phyloP scores from a whole-genome alignment of 1,140 invertebrate species.

The Diabrotica undecimpunctata region DNA sequence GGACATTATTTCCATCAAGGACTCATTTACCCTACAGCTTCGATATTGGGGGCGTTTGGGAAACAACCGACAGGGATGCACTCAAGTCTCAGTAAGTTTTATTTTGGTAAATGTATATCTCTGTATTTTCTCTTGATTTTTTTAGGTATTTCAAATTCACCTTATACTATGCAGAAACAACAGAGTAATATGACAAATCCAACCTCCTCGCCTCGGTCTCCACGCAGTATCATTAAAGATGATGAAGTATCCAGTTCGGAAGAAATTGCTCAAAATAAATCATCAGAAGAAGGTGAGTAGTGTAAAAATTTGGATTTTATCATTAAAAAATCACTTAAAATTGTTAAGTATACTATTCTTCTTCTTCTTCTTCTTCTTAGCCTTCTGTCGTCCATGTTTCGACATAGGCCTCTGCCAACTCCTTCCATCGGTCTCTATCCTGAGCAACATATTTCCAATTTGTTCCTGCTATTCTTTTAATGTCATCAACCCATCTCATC shows the following conservation, averaged over 20 bases:
- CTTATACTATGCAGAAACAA: constrained; percentile 13
- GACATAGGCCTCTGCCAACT: too few species aligned
- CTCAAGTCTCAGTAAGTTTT: constrained; percentile 26
- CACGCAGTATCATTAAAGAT: constrained; percentile 52
- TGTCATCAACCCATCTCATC: too few species aligned
- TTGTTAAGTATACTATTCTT: too few species aligned
- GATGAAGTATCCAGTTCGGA: constrained; percentile 74
- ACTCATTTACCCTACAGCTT: constrained; percentile 38
- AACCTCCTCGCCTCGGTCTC: constrained; percentile 10
- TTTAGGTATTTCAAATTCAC: neutral
- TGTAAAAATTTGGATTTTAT: neutral
- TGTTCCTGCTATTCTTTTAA: too few species aligned
- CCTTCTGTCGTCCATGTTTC: too few species aligned
- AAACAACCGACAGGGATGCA: constrained; percentile 33
- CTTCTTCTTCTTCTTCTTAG: neutral
- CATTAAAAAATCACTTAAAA: too few species aligned
- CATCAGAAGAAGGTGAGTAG: constrained; percentile 13
- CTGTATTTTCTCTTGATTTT: neutral
- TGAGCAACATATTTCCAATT: too few species aligned
- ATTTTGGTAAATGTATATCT: neutral
- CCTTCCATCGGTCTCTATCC: too few species aligned
- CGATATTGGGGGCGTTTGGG: constrained; percentile 34
- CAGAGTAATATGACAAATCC: constrained; percentile 13
- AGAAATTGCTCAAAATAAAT: constrained; percentile 50
- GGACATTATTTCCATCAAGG: constrained; percentile 41